Conservation (phyloP, 2,113 vertebrate genomes). For the Felis chaus region DNA sequence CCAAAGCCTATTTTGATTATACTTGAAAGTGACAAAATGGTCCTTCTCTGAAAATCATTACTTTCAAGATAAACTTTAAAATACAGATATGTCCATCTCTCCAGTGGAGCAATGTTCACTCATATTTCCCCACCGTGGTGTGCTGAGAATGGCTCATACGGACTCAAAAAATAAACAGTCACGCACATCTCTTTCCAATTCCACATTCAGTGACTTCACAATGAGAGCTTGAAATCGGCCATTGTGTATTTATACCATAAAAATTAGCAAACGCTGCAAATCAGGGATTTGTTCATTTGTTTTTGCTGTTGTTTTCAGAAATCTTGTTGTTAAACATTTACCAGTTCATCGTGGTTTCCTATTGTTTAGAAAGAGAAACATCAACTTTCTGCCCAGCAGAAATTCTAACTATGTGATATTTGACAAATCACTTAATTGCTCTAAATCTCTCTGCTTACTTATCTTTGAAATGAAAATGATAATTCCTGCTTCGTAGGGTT, state of each 20-base stretch:
- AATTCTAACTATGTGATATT: neutral
- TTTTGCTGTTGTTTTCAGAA: neutral
- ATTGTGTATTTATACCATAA: neutral
- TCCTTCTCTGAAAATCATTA: neutral
- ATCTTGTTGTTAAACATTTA: neutral
- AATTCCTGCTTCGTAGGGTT: neutral
- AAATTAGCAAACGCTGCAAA: neutral
- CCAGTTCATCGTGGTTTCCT: neutral
- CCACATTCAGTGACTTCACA: neutral
- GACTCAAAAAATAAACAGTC: neutral
- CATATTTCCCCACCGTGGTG: neutral
- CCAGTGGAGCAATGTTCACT: neutral
- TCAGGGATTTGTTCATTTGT: neutral
- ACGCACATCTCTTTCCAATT: neutral
- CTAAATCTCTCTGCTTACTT: neutral
- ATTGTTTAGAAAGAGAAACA: neutral
- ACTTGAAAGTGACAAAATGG: neutral
- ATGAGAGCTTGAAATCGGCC: neutral
- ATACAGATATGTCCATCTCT: neutral
- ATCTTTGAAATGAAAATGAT: neutral
- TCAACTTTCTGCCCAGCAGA: neutral
- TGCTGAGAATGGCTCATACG: rapidly evolving
- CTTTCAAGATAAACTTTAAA: neutral
- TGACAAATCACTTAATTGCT: neutral
- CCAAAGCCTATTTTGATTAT: neutral